These are phyloP conservation scores for Diglossa brunneiventris DNA, from an alignment of 2,113 vertebrate species.

Conservation along the genomic window DNA sequence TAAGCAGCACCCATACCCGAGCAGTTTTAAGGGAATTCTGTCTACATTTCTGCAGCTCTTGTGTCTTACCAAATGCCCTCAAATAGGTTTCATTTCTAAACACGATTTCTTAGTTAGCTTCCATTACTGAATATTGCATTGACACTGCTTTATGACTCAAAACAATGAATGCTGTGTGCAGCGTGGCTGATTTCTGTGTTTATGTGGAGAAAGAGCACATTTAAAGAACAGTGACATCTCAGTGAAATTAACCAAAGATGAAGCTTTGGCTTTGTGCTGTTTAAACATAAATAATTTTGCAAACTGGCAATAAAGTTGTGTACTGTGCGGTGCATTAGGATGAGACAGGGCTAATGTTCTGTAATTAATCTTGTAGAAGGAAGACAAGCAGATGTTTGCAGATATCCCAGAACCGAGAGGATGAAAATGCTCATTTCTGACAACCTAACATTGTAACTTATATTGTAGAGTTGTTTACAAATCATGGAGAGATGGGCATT, in stretches of 20 bases:
- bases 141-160: conserved; percentile 57
- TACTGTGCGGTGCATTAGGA: not conserved
- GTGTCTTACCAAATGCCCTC: conserved; percentile 38
- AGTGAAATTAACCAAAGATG: conserved; percentile 86
- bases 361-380: conserved; percentile 19
- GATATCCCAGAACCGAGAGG: not conserved
- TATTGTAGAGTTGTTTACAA: conserved; percentile 62
- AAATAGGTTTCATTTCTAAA: conserved; percentile 58
- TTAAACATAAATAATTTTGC: conserved; percentile 32
- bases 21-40: conserved; percentile 38
- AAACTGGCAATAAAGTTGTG: conserved; percentile 62
- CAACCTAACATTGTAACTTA: conserved; percentile 3
- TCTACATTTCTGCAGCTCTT: conserved; percentile 51
- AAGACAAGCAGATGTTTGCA: conserved; percentile 24
- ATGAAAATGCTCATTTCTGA: not conserved
- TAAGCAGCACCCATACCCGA: conserved; percentile 41
- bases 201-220: conserved; percentile 56
- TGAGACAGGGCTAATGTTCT: conserved; percentile 26
- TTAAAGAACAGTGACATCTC: conserved; percentile 65
- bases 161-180: conserved; percentile 50
- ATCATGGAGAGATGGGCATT: not conserved
- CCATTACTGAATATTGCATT: conserved; percentile 38
- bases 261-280: conserved; percentile 75
- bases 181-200: conserved; percentile 38
- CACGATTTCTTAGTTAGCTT: conserved; percentile 45